phyloP scores from a whole-genome alignment of 1,140 invertebrate species.

The Gonatopus flavifemur region DNA sequence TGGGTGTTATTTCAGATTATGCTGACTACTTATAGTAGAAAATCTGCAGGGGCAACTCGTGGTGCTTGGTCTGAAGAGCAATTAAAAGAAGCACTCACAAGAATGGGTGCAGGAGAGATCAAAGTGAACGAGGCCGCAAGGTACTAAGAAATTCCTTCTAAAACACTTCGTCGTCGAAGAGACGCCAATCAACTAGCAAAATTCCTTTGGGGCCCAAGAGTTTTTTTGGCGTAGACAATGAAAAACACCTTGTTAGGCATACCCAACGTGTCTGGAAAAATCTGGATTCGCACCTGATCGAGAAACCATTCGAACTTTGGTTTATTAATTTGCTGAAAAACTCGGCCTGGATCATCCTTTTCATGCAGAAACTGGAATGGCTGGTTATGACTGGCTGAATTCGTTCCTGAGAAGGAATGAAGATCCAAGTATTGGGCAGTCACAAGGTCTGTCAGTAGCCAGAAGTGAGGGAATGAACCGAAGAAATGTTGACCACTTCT shows the following conservation, averaged over 20 bases:
- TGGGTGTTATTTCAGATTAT: no score
- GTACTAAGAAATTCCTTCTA: neutral
- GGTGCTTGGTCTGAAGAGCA: neutral
- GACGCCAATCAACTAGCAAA: neutral
- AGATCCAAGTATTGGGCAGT: constrained; percentile 35
- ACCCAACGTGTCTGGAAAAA: neutral
- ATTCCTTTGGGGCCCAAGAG: neutral
- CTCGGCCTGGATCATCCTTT: constrained; percentile 37
- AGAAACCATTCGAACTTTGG: constrained; percentile 1
- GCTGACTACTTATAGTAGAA: no score
- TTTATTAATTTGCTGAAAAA: constrained; percentile 40
- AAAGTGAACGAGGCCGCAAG: neutral
- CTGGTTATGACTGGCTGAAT: constrained; percentile 38
- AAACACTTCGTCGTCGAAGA: neutral
- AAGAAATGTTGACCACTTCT: constrained; percentile 37
- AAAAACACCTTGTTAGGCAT: neutral
- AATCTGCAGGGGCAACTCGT: no score
- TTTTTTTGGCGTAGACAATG: neutral
- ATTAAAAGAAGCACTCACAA: neutral
- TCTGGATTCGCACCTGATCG: constrained; percentile 10
- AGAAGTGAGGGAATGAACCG: constrained; percentile 38
- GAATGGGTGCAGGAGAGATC: neutral
- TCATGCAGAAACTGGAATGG: constrained; percentile 34
- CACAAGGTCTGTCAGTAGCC: constrained; percentile 44
- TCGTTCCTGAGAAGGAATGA: constrained; percentile 44